Conservation (phyloP, 2,888 invertebrate genomes). For the Mactromeris polynyma region DNA sequence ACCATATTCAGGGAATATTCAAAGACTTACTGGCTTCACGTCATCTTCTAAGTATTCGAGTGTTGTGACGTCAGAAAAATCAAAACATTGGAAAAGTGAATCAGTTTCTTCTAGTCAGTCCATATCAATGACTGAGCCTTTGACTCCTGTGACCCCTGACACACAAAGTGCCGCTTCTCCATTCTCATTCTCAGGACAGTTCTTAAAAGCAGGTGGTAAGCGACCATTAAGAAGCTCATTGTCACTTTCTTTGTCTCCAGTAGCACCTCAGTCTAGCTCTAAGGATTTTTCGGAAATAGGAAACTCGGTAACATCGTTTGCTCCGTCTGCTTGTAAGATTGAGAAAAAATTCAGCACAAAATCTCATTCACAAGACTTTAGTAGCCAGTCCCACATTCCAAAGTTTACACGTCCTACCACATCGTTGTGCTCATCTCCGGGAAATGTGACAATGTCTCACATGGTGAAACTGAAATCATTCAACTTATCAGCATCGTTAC, state of each 20-base stretch:
- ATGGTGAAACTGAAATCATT: conserved; percentile 69
- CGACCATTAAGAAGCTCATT: conserved; percentile 65
- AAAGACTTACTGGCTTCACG: conserved; percentile 22
- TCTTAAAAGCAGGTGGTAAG: conserved; percentile 57
- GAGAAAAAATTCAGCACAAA: conserved; percentile 47
- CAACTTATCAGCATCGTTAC: conserved; percentile 59
- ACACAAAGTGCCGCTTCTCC: conserved; percentile 40
- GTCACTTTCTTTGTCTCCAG: conserved; percentile 46
- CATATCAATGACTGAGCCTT: conserved; percentile 33
- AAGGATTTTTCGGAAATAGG: conserved; percentile 1
- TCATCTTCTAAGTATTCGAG: conserved; percentile 41
- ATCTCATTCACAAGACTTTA: conserved; percentile 23
- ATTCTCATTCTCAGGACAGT: conserved; percentile 49
- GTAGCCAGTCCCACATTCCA: conserved; percentile 41
- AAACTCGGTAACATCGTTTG: conserved; percentile 25
- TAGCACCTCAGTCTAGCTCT: conserved; percentile 25
- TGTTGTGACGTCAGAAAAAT: conserved; percentile 48
- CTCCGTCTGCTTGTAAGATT: conserved; percentile 58
- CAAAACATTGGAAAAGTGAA: conserved; percentile 43
- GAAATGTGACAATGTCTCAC: conserved; percentile 62
- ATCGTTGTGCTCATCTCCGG: conserved; percentile 16
- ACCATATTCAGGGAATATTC: conserved; percentile 56
- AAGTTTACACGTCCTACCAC: conserved; percentile 24
- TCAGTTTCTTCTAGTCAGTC: conserved; percentile 54
- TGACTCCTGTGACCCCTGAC: conserved; percentile 33